Conservation (phyloP, 2,888 invertebrate species). For the Diarsia brunnea region DNA sequence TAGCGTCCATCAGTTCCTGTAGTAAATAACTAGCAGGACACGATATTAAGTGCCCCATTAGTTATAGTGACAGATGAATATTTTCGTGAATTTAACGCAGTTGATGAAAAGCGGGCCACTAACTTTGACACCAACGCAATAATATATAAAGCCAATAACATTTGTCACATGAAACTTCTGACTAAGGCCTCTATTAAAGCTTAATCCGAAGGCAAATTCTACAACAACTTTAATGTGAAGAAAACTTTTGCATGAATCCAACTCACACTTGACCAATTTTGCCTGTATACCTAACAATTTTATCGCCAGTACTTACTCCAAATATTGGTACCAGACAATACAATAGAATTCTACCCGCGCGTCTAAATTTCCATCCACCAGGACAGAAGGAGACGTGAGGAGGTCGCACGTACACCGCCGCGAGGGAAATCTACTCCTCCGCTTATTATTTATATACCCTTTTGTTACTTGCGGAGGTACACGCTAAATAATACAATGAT, state of each 20-base stretch:
- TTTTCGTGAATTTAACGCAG: not conserved
- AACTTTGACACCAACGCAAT: not conserved
- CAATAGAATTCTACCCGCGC: slow-evolving; percentile 42
- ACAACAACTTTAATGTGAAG: not conserved
- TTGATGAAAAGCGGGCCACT: not conserved
- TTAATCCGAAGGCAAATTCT: not conserved
- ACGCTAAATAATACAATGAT: slow-evolving; percentile 56
- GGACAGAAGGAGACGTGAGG: slow-evolving; percentile 48
- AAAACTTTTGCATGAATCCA: not conserved
- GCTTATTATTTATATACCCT: slow-evolving; percentile 69
- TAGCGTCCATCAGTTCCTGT: too few relatives aligned
- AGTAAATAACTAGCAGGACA: too few relatives aligned
- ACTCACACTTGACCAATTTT: not conserved
- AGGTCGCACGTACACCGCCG: slow-evolving; percentile 64
- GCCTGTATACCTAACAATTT: not conserved
- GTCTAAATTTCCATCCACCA: slow-evolving; percentile 50
- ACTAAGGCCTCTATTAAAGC: not conserved
- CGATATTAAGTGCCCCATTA: too few relatives aligned
- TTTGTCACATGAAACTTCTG: not conserved
- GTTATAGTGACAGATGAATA: not conserved
- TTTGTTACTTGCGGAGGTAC: slow-evolving; percentile 52
- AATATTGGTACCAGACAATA: slow-evolving; percentile 28
- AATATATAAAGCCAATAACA: not conserved
- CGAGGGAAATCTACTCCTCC: slow-evolving; percentile 69
- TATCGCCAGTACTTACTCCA: not conserved